Evolutionary conservation across 1,140 invertebrate species (phyloP), one percentile per base, ranked within the genome.

Genomic region (Mizuhopecten yessoensis): DNA sequence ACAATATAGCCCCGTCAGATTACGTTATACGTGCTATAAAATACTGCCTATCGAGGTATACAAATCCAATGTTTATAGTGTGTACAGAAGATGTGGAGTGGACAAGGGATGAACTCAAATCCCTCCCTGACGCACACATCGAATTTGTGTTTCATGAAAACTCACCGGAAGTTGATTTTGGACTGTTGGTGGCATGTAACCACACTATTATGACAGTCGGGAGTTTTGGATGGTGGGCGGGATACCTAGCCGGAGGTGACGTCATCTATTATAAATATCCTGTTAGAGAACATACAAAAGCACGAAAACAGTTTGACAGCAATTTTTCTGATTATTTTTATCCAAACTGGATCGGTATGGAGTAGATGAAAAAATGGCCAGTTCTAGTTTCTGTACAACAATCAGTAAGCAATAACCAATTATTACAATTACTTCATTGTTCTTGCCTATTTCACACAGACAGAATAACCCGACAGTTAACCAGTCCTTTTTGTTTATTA

Each of bases 181-280:
- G 92, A 17, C 33, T 94, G 36, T 90, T 95, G 17, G 86, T 91
- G 1, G 34, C 87, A 15, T 95, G 94, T 91, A 92, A 95, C 75
- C 94, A 95, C 92, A 90, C 91, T 0, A 94, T 95, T n/a, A 94
- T 94, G 90, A 94, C 94, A 0, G 93, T 94, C 1, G 95, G 95
- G 2, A 91, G 92, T 29, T 95, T 94, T 93, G 93, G 95, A 23
- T 95, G 95, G 95, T 95, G 95, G 94, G 89, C 94, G 5, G 92
- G 89, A 2, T 95, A 92, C 90, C 87, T 95, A 39, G 94, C 94
- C 23, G 93, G 92, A 89, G 96, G 95, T 15, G 88, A 87, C 17
- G 92, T 93, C 29, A 90, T 95, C 11, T 95, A 95, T 90, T 95
- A 94, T 86, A 93, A 93, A 92, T 88, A 93, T 36, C 93, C 90